Conservation (phyloP, 2,797 vertebrate genomes). For the Hydrophis major region DNA sequence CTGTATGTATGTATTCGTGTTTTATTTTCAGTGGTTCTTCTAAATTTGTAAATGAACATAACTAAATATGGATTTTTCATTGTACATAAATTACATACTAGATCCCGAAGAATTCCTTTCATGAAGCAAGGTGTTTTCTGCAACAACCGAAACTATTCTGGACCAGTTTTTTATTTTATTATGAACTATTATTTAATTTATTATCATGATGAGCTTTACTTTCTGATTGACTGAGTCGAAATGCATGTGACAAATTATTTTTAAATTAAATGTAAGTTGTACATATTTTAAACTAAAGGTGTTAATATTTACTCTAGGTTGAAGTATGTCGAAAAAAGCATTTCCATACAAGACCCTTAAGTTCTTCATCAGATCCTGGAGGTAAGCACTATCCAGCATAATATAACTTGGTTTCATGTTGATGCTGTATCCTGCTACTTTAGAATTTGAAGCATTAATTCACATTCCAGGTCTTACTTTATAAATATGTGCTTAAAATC, state of each 20-base stretch:
- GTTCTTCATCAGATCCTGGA: slow-evolving; percentile 48
- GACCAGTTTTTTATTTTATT: background rate
- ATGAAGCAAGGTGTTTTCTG: background rate
- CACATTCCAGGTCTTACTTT: background rate
- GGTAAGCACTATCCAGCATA: slow-evolving; percentile 48
- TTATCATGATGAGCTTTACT: background rate
- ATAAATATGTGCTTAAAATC: background rate
- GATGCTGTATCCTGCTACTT: background rate
- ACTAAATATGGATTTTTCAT: background rate
- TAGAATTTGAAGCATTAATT: slow-evolving; percentile 10
- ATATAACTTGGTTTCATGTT: background rate
- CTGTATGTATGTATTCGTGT: background rate
- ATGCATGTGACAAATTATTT: background rate
- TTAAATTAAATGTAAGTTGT: background rate
- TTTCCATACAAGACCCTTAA: slow-evolving; percentile 32
- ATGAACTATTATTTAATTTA: background rate
- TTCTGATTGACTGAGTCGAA: background rate
- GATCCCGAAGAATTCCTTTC: background rate
- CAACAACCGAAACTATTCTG: background rate
- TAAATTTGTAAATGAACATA: background rate
- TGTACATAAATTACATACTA: background rate
- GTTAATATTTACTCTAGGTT: slow-evolving; percentile 47
- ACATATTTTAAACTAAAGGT: slow-evolving; percentile 1
- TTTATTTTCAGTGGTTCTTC: background rate
- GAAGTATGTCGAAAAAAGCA: slow-evolving; percentile 38